phyloP scores from a whole-genome alignment of 2,888 invertebrate genomes.

The Gandaritis pyraliata region DNA sequence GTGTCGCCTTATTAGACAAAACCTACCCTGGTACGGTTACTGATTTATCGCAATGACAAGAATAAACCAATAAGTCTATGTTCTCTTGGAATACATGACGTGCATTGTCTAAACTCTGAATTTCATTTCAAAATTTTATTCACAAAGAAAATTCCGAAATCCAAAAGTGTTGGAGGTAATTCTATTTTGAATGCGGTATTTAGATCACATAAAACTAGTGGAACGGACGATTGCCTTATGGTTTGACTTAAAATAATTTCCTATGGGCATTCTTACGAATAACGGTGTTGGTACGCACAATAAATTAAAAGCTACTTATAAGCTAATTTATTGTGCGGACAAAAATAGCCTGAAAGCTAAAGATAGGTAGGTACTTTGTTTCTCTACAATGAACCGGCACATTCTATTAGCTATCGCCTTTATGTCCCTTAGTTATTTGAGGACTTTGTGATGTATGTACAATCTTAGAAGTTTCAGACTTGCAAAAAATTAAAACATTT shows the following conservation, averaged over 20 bases:
- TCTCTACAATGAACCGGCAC: background rate
- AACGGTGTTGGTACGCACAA: too few relatives aligned
- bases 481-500: slow-evolving; percentile 1
- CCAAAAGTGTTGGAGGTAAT: slow-evolving; percentile 43
- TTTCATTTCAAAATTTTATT: too few relatives aligned
- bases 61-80: background rate
- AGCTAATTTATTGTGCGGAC: slow-evolving; percentile 15
- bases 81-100: background rate
- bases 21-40: background rate
- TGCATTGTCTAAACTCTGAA: too few relatives aligned
- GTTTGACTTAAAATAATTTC: slow-evolving; percentile 43
- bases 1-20: background rate
- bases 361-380: slow-evolving; percentile 20
- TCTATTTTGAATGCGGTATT: slow-evolving; percentile 58
- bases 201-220: slow-evolving; percentile 54
- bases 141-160: too few relatives aligned
- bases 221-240: slow-evolving; percentile 43
- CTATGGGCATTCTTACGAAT: slow-evolving; percentile 31
- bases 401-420: background rate
- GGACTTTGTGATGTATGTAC: too few relatives aligned
- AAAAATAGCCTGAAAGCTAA: slow-evolving; percentile 33
- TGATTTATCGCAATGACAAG: background rate
- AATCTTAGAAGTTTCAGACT: too few relatives aligned
- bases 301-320: too few relatives aligned
- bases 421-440: too few relatives aligned